phyloP scores from a whole-genome alignment of 2,113 vertebrate species.

The Taurulus bubalis region DNA sequence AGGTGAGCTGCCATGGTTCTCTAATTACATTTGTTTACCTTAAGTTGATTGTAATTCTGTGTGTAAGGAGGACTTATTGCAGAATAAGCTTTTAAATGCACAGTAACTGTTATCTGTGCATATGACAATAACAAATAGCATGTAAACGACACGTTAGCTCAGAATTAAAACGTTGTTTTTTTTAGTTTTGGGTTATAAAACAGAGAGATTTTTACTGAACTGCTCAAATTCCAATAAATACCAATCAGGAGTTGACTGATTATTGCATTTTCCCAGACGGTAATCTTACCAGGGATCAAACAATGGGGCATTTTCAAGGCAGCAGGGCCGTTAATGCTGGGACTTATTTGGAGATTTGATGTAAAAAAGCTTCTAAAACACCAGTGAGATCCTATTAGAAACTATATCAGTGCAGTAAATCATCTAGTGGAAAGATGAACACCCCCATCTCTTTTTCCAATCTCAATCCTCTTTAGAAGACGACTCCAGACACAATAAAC shows the following conservation, averaged over 20 bases:
- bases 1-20: slow-evolving; percentile 45
- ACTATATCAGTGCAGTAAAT: slow-evolving; percentile 59
- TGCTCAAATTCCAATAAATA: too few species aligned
- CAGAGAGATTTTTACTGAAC: too few species aligned
- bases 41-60: too few species aligned
- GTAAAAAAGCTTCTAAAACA: slow-evolving; percentile 49
- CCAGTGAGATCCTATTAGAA: slow-evolving; percentile 62
- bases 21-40: too few species aligned
- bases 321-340: slow-evolving; percentile 16
- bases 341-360: slow-evolving; percentile 40
- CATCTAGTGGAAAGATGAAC: slow-evolving; percentile 60
- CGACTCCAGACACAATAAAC: slow-evolving; percentile 63
- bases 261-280: slow-evolving; percentile 15
- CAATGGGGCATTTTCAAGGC: slow-evolving; percentile 15
- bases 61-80: too few species aligned
- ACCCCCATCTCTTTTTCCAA: slow-evolving; percentile 63
- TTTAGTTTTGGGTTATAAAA: too few species aligned
- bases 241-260: background rate
- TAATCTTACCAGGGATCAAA: slow-evolving; percentile 6
- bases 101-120: too few species aligned
- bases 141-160: too few species aligned
- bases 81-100: too few species aligned
- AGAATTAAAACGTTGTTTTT: too few species aligned
- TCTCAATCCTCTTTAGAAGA: slow-evolving; percentile 62
- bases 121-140: too few species aligned